phyloP scores from a whole-genome alignment of 2,113 vertebrate species.

The Cichladusa arquata region DNA sequence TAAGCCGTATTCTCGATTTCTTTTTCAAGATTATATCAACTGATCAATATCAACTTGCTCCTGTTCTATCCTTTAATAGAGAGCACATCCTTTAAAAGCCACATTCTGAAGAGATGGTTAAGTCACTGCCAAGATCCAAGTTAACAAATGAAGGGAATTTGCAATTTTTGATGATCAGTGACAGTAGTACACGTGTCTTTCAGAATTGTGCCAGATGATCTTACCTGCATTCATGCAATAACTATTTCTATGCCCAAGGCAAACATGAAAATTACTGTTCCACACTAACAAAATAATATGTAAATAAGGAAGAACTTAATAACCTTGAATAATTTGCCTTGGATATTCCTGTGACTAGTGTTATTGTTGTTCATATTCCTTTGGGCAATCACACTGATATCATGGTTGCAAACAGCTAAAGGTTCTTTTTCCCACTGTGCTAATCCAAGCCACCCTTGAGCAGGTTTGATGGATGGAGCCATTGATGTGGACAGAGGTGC shows the following conservation, averaged over 20 bases:
- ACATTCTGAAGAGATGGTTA: background rate
- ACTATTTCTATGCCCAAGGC: background rate
- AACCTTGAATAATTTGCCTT: background rate
- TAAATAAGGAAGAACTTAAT: background rate
- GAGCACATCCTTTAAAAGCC: background rate
- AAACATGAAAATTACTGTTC: background rate
- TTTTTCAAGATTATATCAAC: background rate
- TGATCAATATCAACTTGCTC: background rate
- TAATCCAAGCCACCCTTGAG: background rate
- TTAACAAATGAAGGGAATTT: background rate
- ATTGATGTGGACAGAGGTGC: background rate
- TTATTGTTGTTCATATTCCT: background rate
- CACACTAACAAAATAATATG: background rate
- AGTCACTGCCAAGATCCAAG: background rate
- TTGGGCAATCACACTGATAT: background rate
- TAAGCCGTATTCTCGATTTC: background rate
- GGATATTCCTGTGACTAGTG: background rate
- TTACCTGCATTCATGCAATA: background rate
- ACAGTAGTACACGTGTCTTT: background rate
- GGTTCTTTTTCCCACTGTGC: background rate
- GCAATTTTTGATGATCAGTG: background rate
- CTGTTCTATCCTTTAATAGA: background rate
- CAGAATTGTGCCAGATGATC: background rate
- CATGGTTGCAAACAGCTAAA: background rate
- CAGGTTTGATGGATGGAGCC: background rate